These are phyloP conservation scores for Drosophila truncata DNA, from an alignment of 1,140 invertebrate species.

Conservation along the genomic window DNA sequence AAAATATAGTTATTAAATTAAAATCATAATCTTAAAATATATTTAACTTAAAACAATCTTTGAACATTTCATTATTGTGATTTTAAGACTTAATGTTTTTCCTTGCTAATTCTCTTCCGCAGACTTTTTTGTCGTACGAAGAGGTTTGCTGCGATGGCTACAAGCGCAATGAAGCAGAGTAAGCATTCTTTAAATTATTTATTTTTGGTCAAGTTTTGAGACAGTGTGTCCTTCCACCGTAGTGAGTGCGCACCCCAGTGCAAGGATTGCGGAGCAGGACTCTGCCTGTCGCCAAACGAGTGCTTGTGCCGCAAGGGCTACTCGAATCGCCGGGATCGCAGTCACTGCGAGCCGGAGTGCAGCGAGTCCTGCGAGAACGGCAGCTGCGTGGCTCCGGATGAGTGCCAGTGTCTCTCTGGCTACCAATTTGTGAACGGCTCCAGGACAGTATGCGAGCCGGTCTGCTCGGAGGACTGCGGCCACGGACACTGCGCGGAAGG, in stretches of 20 bases:
- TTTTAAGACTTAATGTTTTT: neutral
- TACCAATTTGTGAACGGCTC: conserved; percentile 55
- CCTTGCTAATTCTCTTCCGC: neutral
- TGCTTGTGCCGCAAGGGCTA: conserved; percentile 68
- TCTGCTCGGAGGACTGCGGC: conserved; percentile 86
- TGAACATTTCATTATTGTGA: neutral
- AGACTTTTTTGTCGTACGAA: conserved; percentile 64
- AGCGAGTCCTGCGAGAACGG: conserved; percentile 83
- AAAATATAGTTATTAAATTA: neutral
- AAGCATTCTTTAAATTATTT: conserved; percentile 21
- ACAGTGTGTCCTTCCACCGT: neutral
- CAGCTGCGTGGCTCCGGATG: conserved; percentile 85
- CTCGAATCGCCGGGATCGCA: conserved; percentile 49
- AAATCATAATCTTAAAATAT: neutral
- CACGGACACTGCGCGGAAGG: conserved; percentile 87
- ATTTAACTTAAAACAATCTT: neutral
- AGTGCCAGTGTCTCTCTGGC: conserved; percentile 73
- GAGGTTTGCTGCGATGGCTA: conserved; percentile 75
- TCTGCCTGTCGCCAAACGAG: conserved; percentile 59
- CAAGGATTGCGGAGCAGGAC: conserved; percentile 64
- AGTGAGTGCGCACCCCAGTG: conserved; percentile 66
- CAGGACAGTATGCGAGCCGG: conserved; percentile 53
- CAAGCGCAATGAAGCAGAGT: conserved; percentile 53
- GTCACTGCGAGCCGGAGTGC: conserved; percentile 66
- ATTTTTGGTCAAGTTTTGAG: too few relatives aligned